These are phyloP conservation scores for Centruroides sculpturatus DNA, from an alignment of 1,140 invertebrate species.

Conservation along the genomic window DNA sequence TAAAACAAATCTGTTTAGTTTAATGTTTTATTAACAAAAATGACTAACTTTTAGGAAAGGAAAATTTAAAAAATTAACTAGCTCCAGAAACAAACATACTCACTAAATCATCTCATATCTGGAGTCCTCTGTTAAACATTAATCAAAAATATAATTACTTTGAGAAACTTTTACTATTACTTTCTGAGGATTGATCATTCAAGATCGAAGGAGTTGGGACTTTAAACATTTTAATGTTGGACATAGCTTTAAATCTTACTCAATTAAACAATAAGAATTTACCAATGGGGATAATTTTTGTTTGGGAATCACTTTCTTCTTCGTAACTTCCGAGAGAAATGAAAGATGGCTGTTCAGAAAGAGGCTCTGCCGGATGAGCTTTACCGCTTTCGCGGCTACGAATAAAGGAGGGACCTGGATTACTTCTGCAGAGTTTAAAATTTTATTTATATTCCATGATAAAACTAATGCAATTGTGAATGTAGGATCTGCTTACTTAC, in stretches of 20 bases:
- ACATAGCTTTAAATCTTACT: neutral
- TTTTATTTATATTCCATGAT: neutral
- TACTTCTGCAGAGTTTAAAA: neutral
- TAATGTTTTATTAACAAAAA: too few species aligned
- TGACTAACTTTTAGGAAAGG: too few species aligned
- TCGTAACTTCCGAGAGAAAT: neutral
- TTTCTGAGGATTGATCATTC: neutral
- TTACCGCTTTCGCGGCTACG: neutral
- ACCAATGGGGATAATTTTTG: too few species aligned
- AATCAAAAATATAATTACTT: too few species aligned
- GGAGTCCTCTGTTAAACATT: too few species aligned
- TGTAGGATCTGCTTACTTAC: neutral
- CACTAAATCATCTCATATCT: too few species aligned
- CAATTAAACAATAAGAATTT: neutral
- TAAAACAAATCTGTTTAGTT: too few species aligned
- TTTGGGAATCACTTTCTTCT: too few species aligned
- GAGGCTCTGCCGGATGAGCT: neutral
- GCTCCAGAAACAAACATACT: too few species aligned
- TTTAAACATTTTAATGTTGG: neutral
- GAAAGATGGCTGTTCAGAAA: slow-evolving; percentile 8
- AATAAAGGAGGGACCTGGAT: neutral
- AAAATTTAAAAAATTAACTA: too few species aligned
- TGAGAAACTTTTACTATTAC: neutral
- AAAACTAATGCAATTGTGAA: neutral
- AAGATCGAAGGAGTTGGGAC: neutral